Evolutionary conservation across 2,113 vertebrate genomes (phyloP), one percentile per base, ranked within the genome.

Genomic region (Isichthys henryi): DNA sequence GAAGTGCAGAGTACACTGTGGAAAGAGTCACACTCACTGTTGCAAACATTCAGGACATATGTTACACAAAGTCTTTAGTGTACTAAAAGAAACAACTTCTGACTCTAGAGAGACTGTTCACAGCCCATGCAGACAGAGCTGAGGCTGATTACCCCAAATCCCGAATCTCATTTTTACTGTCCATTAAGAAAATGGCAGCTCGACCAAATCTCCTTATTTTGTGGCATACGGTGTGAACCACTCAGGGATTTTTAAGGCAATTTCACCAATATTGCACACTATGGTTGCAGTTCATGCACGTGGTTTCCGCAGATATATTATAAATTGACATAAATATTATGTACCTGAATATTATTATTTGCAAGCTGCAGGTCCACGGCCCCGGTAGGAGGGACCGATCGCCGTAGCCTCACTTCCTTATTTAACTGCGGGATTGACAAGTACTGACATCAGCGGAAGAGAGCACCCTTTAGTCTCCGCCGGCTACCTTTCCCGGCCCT

Each of bases 381-480:
- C 31, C 52, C 49, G 13, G 88, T 90, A 53, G 89, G 89, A 87
- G 89, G 89, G 84, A 43, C 85, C 31, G 84, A 52, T 45, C 52
- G 43, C 58, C 39, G 10, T 27, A 87, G 46, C 45, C 52, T 13
- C 53, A 90, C 89, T 90, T 90, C 89, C 89, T 87, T 87, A 87
- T 90, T 90, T 90, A 87, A 53, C 53, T 31, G 27, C 84, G 50
- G 50, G 58, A 86, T 70, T 86, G 89, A 89, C 82, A 58, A 70
- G 82, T 19, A 7, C 58, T 89, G 89, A 90, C 89, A 87, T 90
- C 89, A 90, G 89, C 89, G 89, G 89, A 90, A 90, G 62, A 77
- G 62, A 50, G 53, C 89, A 90, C 89, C 84, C 85, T 87, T 90
- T 90, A 21, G 23, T 4, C 50, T 45, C 89, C 85, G 85, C 52